Base-by-base conservation (phyloP, 2,888 invertebrate species). In the Thysanoteuthis rhombus region DNA sequence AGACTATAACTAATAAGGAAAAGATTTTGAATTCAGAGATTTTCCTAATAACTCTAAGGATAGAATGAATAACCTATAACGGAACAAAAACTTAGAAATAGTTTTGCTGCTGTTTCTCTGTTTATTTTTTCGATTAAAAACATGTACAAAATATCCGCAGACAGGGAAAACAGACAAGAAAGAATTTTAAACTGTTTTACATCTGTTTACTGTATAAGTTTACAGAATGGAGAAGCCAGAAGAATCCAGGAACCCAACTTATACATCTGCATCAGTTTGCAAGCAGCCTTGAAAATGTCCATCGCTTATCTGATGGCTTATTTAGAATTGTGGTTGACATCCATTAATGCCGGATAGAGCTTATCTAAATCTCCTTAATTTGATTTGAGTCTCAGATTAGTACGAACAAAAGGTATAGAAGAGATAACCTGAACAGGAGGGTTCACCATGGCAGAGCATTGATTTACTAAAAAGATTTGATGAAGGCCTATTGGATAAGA, bases 151-250 rank as follows among this genome's bases (percentile, higher is more conserved):
- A n/a, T 5, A 75, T 12, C n/a, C n/a, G 16, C 75, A 75, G 75
- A 75, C 75, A 75, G n/a, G 3, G 10, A 75, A 75, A n/a, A 75
- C 8, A 75, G 75, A 75, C 75, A n/a, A n/a, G 75, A 5, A 32
- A 75, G 75, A 75, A 75, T 75, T 75, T 75, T 75, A 75, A 75
- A 75, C 75, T 75, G 75, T 75, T 75, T 75, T n/a, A 75, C 75
- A 75, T 75, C 75, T 75, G 75, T 75, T 75, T 75, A 32, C n/a
- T n/a, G 75, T 75, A 75, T 75, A n/a, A 75, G n/a, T 32, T 75
- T 75, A 75, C 75, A 75, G n/a, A n/a, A 75, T n/a, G n/a, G 75
- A 75, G 75, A 32, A 75, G 75, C 75, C n/a, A 75, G 75, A 75
- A n/a, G n/a, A 75, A n/a, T n/a, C 32, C 75, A n/a, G 12, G n/a